Base-by-base conservation (phyloP, 2,113 vertebrate genomes). In the Coturnix japonica region DNA sequence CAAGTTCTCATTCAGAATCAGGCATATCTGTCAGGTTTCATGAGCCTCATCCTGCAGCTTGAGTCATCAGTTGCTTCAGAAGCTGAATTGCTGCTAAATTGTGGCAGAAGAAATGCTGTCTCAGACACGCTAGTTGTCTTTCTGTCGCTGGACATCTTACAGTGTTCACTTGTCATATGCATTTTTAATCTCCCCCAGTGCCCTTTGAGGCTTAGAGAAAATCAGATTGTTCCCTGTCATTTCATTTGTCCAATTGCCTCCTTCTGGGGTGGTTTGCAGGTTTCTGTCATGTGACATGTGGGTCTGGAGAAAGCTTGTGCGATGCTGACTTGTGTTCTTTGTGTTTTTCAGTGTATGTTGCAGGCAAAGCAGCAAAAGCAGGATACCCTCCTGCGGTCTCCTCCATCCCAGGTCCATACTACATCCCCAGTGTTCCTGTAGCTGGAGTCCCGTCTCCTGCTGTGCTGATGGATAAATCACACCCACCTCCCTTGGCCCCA, bases 301-400 rank as follows among this genome's bases (percentile, higher is more conserved):
- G 30, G 21, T 53, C 54, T 73, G 6, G 37, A 13, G 28, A 76
- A 33, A 39, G 8, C 66, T 90, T 67, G 6, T 67, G 51, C 37
- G 46, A 51, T 89, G 25, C 79, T 93, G 43, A 94, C 95, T 61
- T 41, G 81, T 95, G 70, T 85, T 95, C 49, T 56, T 97, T 93
- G 93, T 96, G 88, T 91, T 90, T 76, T 96, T 54, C 96, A 99
- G 99, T 99, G 81, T 99, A 99, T 63, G 98, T 99, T 96, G 99
- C 99, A 44, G 99, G 99, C 77, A 99, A 99, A 96, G 98, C 98
- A 83, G 98, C 98, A 18, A 99, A 99, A 96, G 97, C 96, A 66
- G 97, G 97, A 33, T 98, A 97, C 37, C 97, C 97, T 84, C 91
- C 98, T 85, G 97, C 97, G 65, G 96, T 98, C 51, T 97, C 98